Evolutionary conservation across 1,140 invertebrate genomes (phyloP), one percentile per base, ranked within the genome.

Genomic region (Proctacanthus coquilletti): DNA sequence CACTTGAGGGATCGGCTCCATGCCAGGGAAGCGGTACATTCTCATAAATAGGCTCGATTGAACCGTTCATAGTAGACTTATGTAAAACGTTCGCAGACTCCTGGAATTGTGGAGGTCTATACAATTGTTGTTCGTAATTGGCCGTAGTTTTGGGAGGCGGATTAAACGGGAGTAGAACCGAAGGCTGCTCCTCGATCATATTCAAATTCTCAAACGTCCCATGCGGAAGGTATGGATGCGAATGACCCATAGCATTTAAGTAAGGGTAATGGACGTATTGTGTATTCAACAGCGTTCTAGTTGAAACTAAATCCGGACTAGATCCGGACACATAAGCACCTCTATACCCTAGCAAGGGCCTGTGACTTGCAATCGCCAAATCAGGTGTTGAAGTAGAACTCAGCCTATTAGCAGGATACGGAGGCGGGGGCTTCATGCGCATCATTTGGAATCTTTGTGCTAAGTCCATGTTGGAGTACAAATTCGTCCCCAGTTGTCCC

Each of bases 381-480:
- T 87, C 83, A 1, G 84, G 84, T 1, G 81, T 86, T 5, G 80
- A 84, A 44, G 76, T 78, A 29, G 76, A 83, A 42, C 76, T 80
- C 15, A 77, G 63, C 3, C 77, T 65, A 48, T 69, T 72, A 0
- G 74, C 72, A 1, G 80, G 79, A 60, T 87, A 87, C 0, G 84
- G 83, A 1, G 84, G 84, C 0, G 84, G 84, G 0, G 75, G 81
- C 59, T 86, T 86, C 51, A 84, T 64, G 45, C 80, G 77, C 31
- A 80, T 63, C 45, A 78, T 69, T 21, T 74, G 72, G 39, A 75
- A 50, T 27, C 62, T 62, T 41, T 68, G 64, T 18, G 60, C 51
- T 41, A 69, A 41, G 14, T 58, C 44, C 2, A 43, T 34, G 21
- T 34, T 34, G 2, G 20, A 18, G 32, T 21, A 23, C 5, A 17